Evolutionary conservation across 2,888 invertebrate species (phyloP).

Genomic region (Lasioglossum vierecki): DNA sequence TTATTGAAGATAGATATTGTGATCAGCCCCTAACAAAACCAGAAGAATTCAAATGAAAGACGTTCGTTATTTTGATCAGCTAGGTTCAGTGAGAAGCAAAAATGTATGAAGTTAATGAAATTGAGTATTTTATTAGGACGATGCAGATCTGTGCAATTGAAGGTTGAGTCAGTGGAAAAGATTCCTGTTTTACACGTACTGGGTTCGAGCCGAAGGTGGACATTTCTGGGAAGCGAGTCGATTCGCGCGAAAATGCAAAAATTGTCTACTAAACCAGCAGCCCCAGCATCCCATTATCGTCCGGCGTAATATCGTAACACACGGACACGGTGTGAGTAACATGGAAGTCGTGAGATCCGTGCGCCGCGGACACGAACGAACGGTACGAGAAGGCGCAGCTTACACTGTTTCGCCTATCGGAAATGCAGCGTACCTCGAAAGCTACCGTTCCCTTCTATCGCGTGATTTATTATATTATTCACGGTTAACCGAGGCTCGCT

Average conservation of each 20-base stretch:
- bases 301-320: constrained; percentile 40
- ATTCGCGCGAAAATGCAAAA: constrained; percentile 21
- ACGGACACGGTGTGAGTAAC: constrained; percentile 68
- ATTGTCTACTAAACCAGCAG: background rate
- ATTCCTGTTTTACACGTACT: background rate
- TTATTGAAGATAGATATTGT: background rate
- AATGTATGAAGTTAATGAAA: background rate
- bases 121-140: background rate
- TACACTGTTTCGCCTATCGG: constrained; percentile 59
- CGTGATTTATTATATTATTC: constrained; percentile 73
- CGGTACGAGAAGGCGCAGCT: constrained; percentile 57
- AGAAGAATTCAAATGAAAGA: too few species aligned
- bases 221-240: constrained; percentile 10
- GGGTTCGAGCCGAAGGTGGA: background rate
- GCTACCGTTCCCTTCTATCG: constrained; percentile 62
- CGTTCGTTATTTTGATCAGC: too few species aligned
- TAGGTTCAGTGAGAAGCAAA: background rate
- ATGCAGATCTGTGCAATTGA: background rate
- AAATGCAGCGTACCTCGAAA: constrained; percentile 63
- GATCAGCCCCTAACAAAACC: too few species aligned
- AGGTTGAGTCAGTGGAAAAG: background rate
- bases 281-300: constrained; percentile 37
- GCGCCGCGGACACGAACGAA: constrained; percentile 74
- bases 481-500: constrained; percentile 52
- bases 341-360: constrained; percentile 81